Evolutionary conservation across 2,797 vertebrate genomes (phyloP).

Genomic region (Vespertilio murinus): DNA sequence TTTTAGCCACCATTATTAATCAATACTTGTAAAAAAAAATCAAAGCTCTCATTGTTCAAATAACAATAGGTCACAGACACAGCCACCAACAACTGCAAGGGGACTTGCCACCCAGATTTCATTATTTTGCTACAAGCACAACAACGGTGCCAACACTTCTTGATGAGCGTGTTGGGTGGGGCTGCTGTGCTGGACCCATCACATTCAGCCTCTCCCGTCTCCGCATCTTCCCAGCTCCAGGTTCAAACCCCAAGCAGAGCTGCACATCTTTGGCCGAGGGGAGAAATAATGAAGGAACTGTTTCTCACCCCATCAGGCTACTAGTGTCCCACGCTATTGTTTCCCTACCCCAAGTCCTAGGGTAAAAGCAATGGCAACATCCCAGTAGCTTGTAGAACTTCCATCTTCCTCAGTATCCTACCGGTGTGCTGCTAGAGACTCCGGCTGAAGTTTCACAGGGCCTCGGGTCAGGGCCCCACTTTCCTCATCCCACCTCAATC

Average conservation of each 20-base stretch:
- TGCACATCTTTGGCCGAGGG: background rate
- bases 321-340: background rate
- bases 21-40: constrained; percentile 45
- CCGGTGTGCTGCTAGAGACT: background rate
- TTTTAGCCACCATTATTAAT: constrained; percentile 55
- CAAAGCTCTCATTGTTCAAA: constrained; percentile 44
- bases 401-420: background rate
- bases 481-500: background rate
- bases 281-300: background rate
- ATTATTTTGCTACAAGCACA: background rate
- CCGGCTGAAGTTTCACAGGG: background rate
- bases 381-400: background rate
- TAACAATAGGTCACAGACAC: constrained; percentile 41
- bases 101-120: background rate
- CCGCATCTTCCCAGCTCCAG: constrained; percentile 1
- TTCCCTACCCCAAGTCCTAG: background rate
- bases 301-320: constrained; percentile 45
- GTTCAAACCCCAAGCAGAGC: background rate
- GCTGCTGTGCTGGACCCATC: background rate
- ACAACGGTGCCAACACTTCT: background rate
- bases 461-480: background rate
- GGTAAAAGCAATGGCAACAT: background rate
- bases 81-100: background rate
- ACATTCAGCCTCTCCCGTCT: background rate
- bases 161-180: background rate